Percentiles rank a stretch among this genome's conserved stretches.
These are phyloP conservation scores for Channa argus DNA, from an alignment of 2,113 vertebrate species.

Conservation along the genomic window DNA sequence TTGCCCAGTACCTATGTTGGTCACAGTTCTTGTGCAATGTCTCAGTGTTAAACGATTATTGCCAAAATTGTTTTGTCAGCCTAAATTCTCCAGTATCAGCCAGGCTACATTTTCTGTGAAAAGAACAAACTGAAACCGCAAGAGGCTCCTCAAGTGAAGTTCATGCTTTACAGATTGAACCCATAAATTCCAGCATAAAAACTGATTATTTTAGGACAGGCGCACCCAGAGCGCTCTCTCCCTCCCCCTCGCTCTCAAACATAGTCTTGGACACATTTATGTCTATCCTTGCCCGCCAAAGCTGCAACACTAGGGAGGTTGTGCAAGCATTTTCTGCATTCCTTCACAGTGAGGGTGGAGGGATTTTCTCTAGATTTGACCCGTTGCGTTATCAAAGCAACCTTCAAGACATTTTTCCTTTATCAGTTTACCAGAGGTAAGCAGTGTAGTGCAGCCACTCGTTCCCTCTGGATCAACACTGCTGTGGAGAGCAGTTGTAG, in stretches of 20 bases:
- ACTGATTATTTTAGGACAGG: conserved; percentile 13
- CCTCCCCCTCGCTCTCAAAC: conserved; percentile 13
- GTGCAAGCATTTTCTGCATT: conserved; percentile 78
- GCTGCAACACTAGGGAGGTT: conserved; percentile 70
- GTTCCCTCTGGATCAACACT: conserved; percentile 3
- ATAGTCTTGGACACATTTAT: conserved; percentile 25
- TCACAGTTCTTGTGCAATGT: too few species aligned
- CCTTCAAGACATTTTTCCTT: conserved; percentile 56
- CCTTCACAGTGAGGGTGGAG: conserved; percentile 59
- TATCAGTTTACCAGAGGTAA: conserved; percentile 49
- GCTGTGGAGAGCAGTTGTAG: background rate
- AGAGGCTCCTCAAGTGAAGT: background rate
- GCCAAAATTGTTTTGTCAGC: too few species aligned
- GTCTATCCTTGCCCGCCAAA: conserved; percentile 22
- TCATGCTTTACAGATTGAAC: background rate
- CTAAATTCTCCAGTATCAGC: background rate
- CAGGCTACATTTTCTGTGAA: background rate
- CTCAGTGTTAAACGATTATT: too few species aligned
- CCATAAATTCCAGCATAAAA: conserved; percentile 28
- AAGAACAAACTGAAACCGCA: background rate
- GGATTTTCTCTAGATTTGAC: conserved; percentile 36
- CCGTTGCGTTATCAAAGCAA: conserved; percentile 62
- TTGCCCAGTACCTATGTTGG: too few species aligned
- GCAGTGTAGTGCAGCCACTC: background rate
- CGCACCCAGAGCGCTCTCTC: background rate